Base-by-base conservation (phyloP, 2,888 invertebrate genomes). In the Cheilosia scutellata region DNA sequence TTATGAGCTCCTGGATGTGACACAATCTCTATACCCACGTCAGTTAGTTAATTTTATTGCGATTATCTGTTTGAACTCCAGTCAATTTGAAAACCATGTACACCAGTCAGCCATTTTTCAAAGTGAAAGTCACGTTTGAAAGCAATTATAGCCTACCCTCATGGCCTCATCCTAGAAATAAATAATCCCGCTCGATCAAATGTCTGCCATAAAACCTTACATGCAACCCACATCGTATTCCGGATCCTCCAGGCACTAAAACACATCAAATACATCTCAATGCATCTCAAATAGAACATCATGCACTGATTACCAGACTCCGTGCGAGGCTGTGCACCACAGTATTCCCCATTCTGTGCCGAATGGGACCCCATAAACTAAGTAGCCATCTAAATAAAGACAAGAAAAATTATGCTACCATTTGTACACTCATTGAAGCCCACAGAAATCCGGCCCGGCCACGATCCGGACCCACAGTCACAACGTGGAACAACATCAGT, bases 321-420 rank as follows among this genome's bases (percentile, higher is more conserved):
- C 33, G 31, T 40, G 51, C 44, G 27, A 25, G 65, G 53, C 78
- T 62, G 55, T 68, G 5, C 53, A 58, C 25, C 25, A 44, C 16
- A 42, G 71, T 57, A 44, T 53, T 65, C 70, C 68, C 51, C 63
- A 74, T 83, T 74, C 74, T 66, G 37, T 70, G 75, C 68, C 27
- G 75, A 75, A 60, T 80, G 82, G 71, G 72, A 82, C 86, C 66
- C 82, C 86, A 86, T 86, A 76, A 86, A 86, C 82, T 86, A 86
- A 86, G 86, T 86, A 77, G 76, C 86, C 86, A 82, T 86, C 80
- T 86, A 86, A 86, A 86, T 86, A 82, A 86, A 86, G 86, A 87
- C 87, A 82, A 87, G 82, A 55, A 87, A 87, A 82, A 87, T 82
- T 82, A 87, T 87, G 87, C 87, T 87, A 68, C 87, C 78, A 87